Evolutionary conservation across 2,113 vertebrate species (phyloP), one percentile per base, ranked within the genome.

Genomic region (Gymnocephalus cernua): DNA sequence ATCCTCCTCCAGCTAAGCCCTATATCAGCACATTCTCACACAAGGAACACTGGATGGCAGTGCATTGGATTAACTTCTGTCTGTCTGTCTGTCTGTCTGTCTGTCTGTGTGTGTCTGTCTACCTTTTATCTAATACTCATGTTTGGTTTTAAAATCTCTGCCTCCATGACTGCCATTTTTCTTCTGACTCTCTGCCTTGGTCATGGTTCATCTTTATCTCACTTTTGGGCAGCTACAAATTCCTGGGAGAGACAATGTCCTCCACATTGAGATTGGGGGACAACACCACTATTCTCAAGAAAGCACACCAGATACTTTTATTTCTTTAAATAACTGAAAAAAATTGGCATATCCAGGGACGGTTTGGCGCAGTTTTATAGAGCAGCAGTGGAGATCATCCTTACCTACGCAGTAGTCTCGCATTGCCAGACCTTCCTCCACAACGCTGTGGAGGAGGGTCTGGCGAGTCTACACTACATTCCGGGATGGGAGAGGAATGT

Each of bases 1-100:
- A 90, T 88, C 88, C 89, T 89, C 76, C 74, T 73, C 38, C 62
- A 57, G 81, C 83, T 90, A 88, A 90, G 82, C 88, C 65, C 41
- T n/a, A 23, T 91, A 89, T 91, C 86, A 81, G 86, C 76, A 80
- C 82, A 70, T 86, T 86, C 75, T 87, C 78, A 85, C 62, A 79
- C 79, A 86, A 80, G 74, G 78, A 76, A 62, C 44, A 29, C 41
- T 81, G 74, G 65, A 86, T 80, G 38, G 69, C 35, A 73, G 71
- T 38, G 83, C 54, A 48, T 88, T 75, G 81, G 75, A 87, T 90
- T 79, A 85, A 54, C 71, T 44, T 51, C 68, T 89, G 9, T 38
- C 88, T 86, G 78, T 78, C 69, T 54, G 73, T 67, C 41, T 50
- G 66, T 75, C 74, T 35, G 51, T 50, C 64, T 50, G 82, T 77